Conservation (phyloP, 2,888 invertebrate genomes). For the Sphinx pinastri region DNA sequence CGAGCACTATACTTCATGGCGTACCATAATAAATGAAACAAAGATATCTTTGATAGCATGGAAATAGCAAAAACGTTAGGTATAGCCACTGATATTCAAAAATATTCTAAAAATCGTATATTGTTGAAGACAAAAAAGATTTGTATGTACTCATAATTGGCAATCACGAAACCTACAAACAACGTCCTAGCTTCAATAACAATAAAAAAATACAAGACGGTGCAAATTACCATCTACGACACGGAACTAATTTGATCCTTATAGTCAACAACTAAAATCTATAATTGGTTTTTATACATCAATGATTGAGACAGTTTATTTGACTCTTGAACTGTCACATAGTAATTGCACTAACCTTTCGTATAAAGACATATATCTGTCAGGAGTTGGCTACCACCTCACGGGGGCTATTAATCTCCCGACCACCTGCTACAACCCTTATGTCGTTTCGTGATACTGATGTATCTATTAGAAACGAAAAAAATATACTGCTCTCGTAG, state of each 20-base stretch:
- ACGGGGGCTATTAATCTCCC: conserved; percentile 70
- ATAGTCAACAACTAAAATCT: too few relatives aligned
- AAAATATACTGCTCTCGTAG: background rate
- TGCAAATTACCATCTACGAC: too few relatives aligned
- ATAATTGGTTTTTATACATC: too few relatives aligned
- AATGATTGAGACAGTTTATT: too few relatives aligned
- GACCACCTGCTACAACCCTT: conserved; percentile 72
- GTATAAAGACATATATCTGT: background rate
- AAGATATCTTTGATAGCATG: background rate
- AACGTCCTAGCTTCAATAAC: too few relatives aligned
- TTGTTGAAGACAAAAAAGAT: too few relatives aligned
- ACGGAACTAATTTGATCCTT: too few relatives aligned
- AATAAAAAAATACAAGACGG: too few relatives aligned
- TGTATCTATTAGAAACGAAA: conserved; percentile 26
- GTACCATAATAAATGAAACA: background rate
- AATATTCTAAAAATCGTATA: too few relatives aligned
- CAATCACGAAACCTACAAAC: too few relatives aligned
- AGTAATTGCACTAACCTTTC: background rate
- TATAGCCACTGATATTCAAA: too few relatives aligned
- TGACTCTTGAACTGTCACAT: background rate
- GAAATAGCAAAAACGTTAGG: background rate
- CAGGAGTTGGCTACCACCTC: conserved; percentile 41
- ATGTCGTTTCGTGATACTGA: conserved; percentile 38
- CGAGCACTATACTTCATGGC: background rate
- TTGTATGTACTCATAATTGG: too few relatives aligned